These are phyloP conservation scores for Orchesella cincta DNA, from an alignment of 1,140 invertebrate genomes.

Conservation along the genomic window DNA sequence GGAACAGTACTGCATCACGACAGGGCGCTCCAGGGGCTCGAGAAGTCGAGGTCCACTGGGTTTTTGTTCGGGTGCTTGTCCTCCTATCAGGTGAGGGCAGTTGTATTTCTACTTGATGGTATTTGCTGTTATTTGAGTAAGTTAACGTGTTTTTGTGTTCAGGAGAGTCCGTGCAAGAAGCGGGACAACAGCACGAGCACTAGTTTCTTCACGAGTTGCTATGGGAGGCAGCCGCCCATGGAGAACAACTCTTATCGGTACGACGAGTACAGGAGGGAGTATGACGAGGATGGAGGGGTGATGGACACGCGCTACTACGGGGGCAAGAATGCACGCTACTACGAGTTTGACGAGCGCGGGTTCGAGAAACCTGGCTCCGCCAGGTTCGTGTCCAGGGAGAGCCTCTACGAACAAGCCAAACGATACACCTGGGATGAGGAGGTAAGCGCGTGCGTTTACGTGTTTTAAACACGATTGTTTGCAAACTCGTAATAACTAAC, in stretches of 20 bases:
- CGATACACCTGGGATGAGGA: constrained; percentile 49
- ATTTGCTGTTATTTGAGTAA: background rate
- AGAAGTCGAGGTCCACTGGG: constrained; percentile 66
- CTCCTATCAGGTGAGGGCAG: constrained; percentile 62
- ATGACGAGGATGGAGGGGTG: constrained; percentile 22
- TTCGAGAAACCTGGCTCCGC: constrained; percentile 24
- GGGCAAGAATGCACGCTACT: background rate
- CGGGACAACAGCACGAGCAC: constrained; percentile 48
- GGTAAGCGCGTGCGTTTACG: constrained; percentile 14
- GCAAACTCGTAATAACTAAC: background rate
- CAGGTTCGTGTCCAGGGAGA: constrained; percentile 40
- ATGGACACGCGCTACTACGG: background rate
- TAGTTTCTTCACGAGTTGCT: constrained; percentile 54
- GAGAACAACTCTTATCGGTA: background rate
- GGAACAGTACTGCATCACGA: constrained; percentile 89
- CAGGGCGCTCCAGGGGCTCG: constrained; percentile 81
- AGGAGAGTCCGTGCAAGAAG: constrained; percentile 55
- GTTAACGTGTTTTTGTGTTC: background rate
- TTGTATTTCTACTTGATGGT: background rate
- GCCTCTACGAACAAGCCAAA: constrained; percentile 46
- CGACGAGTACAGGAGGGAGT: constrained; percentile 25
- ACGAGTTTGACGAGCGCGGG: constrained; percentile 43
- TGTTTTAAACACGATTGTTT: background rate
- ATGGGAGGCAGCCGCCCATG: constrained; percentile 50
- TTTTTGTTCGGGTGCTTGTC: constrained; percentile 83